Evolutionary conservation across 2,888 invertebrate species (phyloP).

Genomic region (Esperia sulphurella): DNA sequence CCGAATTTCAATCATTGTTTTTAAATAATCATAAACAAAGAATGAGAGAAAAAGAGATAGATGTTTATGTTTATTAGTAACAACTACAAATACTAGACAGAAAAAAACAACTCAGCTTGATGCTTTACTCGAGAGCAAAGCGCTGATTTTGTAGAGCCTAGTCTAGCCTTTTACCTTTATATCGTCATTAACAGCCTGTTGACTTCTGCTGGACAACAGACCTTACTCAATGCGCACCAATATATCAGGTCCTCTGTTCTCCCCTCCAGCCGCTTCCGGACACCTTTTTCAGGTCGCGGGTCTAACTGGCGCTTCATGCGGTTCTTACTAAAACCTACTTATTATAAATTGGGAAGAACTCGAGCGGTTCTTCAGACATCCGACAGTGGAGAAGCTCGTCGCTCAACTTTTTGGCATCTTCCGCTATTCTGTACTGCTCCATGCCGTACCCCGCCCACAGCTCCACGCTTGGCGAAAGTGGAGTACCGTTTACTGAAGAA

Average conservation of each 20-base stretch:
- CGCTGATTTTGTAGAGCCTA: too few relatives aligned
- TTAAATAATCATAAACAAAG: too few relatives aligned
- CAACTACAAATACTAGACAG: too few relatives aligned
- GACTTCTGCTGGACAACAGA: too few relatives aligned
- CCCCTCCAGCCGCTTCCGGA: background rate
- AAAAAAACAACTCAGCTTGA: too few relatives aligned
- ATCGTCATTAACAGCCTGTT: too few relatives aligned
- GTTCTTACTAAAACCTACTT: conserved; percentile 22
- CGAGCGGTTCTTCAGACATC: conserved; percentile 26
- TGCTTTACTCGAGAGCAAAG: too few relatives aligned
- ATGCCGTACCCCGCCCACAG: conserved; percentile 37
- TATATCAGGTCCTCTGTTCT: background rate
- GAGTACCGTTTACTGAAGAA: conserved; percentile 43
- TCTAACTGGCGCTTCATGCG: background rate
- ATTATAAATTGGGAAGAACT: conserved; percentile 43
- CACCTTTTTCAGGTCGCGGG: background rate
- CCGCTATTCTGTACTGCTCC: conserved; percentile 26
- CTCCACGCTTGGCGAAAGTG: conserved; percentile 46
- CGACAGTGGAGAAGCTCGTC: conserved; percentile 35
- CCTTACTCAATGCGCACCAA: background rate
- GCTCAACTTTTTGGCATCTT: conserved; percentile 29
- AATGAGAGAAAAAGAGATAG: too few relatives aligned
- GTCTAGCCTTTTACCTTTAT: too few relatives aligned
- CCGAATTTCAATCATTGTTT: too few relatives aligned
- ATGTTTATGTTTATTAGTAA: too few relatives aligned